These are phyloP conservation scores for Leptodactylus fallax DNA, from an alignment of 2,797 vertebrate genomes.

Conservation along the genomic window DNA sequence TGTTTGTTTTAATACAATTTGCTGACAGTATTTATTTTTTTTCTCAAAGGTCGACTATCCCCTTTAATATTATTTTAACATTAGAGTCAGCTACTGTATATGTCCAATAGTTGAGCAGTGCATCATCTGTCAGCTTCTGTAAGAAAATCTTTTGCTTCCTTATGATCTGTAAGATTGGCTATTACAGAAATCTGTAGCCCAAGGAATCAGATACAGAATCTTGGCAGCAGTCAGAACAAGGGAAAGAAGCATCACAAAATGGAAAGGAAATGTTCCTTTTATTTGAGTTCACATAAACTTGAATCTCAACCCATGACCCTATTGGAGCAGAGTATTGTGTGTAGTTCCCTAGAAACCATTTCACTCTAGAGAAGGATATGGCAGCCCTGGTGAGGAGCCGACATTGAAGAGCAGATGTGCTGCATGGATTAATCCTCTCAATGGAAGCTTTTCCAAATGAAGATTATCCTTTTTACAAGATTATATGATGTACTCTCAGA, in stretches of 20 bases:
- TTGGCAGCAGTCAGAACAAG: not conserved
- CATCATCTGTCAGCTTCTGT: too few species aligned
- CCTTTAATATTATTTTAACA: too few species aligned
- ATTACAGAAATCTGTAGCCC: not conserved
- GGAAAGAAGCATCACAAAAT: not conserved
- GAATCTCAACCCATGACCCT: not conserved
- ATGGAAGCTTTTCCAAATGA: constrained; percentile 20
- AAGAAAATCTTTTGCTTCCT: not conserved
- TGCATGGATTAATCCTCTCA: constrained; percentile 34
- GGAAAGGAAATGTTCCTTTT: constrained; percentile 1
- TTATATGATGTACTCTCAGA: constrained; percentile 43
- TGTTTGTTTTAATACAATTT: too few species aligned
- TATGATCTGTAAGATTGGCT: not conserved
- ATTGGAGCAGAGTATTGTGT: not conserved
- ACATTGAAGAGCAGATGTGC: constrained; percentile 33
- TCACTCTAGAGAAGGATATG: not conserved
- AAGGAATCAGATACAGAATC: not conserved
- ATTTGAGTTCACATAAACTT: constrained; percentile 3
- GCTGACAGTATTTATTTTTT: too few species aligned
- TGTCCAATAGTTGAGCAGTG: not conserved
- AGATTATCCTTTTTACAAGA: constrained; percentile 57
- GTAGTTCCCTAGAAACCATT: not conserved
- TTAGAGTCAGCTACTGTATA: too few species aligned
- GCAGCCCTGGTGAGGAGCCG: not conserved
- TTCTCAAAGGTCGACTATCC: too few species aligned